Base-by-base conservation (phyloP, 2,888 invertebrate species). In the Hydraecia micacea region DNA sequence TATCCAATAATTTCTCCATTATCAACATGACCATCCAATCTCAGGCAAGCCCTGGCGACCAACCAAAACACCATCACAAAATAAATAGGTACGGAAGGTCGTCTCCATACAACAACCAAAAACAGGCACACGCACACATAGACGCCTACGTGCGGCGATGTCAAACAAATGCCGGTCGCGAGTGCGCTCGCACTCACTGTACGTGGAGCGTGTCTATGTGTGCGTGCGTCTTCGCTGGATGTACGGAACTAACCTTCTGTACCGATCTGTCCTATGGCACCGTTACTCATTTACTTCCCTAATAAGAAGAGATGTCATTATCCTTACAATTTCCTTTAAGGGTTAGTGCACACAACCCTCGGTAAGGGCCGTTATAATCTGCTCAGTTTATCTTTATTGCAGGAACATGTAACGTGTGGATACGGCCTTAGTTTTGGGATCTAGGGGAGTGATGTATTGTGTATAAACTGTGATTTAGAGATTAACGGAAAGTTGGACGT, bases 341-440 rank as follows among this genome's bases (percentile, higher is more conserved):
- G 80, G 75, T 73, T 68, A 80, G 80, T 79, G 80, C 85, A 82
- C 86, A 87, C 86, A 67, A 52, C 76, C 80, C 77, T 77, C 76
- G 32, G 65, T 42, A 55, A 66, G 79, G 81, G 73, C 68, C 75
- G 69, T 80, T 77, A 83, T 86, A 88, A 87, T 87, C 85, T 81
- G 72, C 60, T 65, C 71, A 84, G 79, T 87, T 87, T 84, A 89
- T 89, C 88, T 89, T 86, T 85, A 89, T 86, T 86, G 83, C 80
- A 73, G 73, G 70, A 77, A 85, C 83, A 84, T 85, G 82, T 68
- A 71, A 71, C 83, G 80, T 87, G 87, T 85, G 83, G 66, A 87
- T 79, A 68, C 66, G 70, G 81, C 79, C 76, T 85, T 87, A 87
- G 87, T 77, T 77, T 79, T 36, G 68, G 78, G 69, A 58, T 75